Conservation (phyloP, 2,888 invertebrate species). For the Nezara viridula region DNA sequence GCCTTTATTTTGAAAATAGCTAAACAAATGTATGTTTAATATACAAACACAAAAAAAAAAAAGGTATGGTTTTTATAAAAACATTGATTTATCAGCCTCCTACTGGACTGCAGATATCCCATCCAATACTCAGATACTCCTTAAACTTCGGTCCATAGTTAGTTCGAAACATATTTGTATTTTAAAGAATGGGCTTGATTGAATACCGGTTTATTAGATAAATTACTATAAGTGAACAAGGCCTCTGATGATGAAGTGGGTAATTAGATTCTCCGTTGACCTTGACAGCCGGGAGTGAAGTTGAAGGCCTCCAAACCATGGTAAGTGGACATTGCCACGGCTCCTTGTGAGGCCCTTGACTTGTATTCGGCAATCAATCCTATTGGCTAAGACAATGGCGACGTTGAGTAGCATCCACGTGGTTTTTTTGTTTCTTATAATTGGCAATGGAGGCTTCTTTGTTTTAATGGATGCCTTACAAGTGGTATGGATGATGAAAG, state of each 20-base stretch:
- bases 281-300: background rate
- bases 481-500: background rate
- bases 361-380: background rate
- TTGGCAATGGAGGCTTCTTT: background rate
- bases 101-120: too few species aligned
- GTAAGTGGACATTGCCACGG: background rate
- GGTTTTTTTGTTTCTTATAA: background rate
- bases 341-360: background rate
- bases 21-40: too few species aligned
- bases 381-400: slow-evolving; percentile 1
- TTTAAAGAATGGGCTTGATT: too few species aligned
- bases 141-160: too few species aligned
- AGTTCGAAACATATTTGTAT: too few species aligned
- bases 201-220: background rate
- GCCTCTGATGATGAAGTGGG: background rate
- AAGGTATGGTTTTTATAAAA: too few species aligned
- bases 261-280: background rate
- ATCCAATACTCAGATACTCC: too few species aligned
- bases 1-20: too few species aligned
- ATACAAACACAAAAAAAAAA: too few species aligned
- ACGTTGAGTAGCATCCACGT: background rate
- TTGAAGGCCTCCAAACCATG: background rate
- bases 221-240: background rate
- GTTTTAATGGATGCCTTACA: background rate
- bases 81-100: too few species aligned